These are phyloP conservation scores for Miniopterus natalensis DNA, from an alignment of 2,113 vertebrate species.

Conservation along the genomic window DNA sequence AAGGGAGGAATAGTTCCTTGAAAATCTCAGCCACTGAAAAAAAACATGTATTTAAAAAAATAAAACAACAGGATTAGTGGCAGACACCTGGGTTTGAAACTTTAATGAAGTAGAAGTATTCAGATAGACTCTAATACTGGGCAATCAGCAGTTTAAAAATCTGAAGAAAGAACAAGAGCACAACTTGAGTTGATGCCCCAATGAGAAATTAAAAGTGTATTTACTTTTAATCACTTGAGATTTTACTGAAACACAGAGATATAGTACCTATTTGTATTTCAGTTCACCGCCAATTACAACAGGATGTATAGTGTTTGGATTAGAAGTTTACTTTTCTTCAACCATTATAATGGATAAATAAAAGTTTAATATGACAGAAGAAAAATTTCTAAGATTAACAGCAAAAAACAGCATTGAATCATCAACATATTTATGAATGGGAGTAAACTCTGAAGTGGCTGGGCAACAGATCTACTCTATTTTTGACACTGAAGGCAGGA, in stretches of 20 bases:
- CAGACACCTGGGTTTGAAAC: background rate
- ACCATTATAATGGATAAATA: background rate
- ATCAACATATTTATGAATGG: background rate
- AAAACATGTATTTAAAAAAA: background rate
- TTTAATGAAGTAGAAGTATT: background rate
- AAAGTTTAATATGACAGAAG: background rate
- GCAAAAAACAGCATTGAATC: conserved; percentile 57
- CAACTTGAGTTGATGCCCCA: background rate
- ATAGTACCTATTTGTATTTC: background rate
- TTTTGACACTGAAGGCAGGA: background rate
- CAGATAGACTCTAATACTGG: background rate
- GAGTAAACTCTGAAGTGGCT: conserved; percentile 63
- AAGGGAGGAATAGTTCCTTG: background rate
- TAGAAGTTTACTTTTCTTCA: conserved; percentile 33
- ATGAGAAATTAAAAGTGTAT: background rate
- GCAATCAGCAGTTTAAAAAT: background rate
- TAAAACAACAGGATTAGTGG: background rate
- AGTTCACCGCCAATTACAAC: background rate
- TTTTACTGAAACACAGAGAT: conserved; percentile 52
- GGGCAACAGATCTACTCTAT: conserved; percentile 36
- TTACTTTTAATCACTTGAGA: background rate
- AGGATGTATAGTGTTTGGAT: background rate
- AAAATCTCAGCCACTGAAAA: conserved; percentile 33
- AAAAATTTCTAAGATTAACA: conserved; percentile 56
- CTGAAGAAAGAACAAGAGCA: background rate